These are phyloP conservation scores for Shinisaurus crocodilurus DNA, from an alignment of 2,113 vertebrate species.

Conservation along the genomic window DNA sequence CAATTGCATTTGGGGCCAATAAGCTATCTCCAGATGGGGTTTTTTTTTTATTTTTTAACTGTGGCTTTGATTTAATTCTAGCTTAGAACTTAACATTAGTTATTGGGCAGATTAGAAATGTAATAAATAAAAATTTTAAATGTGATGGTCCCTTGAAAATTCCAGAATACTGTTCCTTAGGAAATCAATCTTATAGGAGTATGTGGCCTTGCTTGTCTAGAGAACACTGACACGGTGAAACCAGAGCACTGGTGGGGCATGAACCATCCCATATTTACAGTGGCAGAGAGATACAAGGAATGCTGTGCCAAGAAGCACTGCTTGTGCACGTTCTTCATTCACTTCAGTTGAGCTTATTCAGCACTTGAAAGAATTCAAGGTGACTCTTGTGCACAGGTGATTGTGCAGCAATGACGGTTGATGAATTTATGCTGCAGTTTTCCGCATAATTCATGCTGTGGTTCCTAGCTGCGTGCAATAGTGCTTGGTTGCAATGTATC, in stretches of 20 bases:
- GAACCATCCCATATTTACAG: too few species aligned
- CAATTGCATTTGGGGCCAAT: too few species aligned
- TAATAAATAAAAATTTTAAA: not conserved
- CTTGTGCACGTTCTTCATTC: not conserved
- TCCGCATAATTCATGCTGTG: not conserved
- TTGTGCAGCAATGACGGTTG: not conserved
- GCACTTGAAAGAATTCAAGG: not conserved
- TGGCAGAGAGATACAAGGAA: not conserved
- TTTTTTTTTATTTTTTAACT: too few species aligned
- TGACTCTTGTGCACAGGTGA: not conserved
- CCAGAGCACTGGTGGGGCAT: too few species aligned
- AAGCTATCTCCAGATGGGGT: not conserved
- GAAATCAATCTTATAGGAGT: not conserved
- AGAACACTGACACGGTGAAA: too few species aligned
- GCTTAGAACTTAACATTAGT: not conserved
- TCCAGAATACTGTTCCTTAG: not conserved
- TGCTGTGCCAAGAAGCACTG: not conserved
- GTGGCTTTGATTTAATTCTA: not conserved
- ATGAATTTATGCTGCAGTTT: not conserved
- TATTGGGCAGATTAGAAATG: too few species aligned
- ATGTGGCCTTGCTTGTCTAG: not conserved
- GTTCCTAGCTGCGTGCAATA: not conserved
- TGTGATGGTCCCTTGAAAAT: not conserved
- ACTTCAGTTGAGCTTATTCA: not conserved
- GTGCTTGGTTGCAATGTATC: not conserved